Evolutionary conservation across 2,797 vertebrate genomes (phyloP), one percentile per base, ranked within the genome.

Genomic region (Rousettus madagascariensis): DNA sequence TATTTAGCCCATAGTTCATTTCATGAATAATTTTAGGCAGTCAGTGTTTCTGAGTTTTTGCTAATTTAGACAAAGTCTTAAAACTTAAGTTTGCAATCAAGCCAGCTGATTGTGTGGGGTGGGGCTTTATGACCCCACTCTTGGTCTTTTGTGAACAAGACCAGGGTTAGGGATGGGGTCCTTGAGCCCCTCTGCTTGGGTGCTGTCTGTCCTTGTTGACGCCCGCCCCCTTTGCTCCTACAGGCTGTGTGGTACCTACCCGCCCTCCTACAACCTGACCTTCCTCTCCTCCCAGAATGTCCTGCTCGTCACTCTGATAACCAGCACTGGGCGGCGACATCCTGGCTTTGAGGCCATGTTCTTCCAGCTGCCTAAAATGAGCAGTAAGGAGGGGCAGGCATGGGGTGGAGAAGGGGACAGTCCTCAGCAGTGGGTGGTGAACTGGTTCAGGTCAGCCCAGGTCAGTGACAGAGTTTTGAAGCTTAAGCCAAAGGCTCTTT

Each of bases 261-360:
- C 98, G 1, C 99, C 99, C 2, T 99, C 98, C 68, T 98, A 99
- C 95, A 99, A 99, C 24, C 96, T 99, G 96, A 98, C 98, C 96
- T 99, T 99, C 97, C 93, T 99, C 82, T 99, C 99, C n/a, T 99
- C 99, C n/a, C 97, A 99, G 59, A 99, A 99, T 0, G 99, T 99
- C 95, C 98, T 99, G 98, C 98, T 99, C 6, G 97, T 99, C 96
- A 99, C 98, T 0, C 95, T 99, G 97, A 98, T 99, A 59, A 99
- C 99, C 59, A 98, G 99, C 51, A 98, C 99, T 0, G 51, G 92
- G 0, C 96, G 96, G 2, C 98, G 99, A 85, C 99, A 98, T 90
- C 99, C 99, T 0, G 99, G 99, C 4, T 99, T 99, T 72, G 98
- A 98, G 97, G 99, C 99, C 0, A 66, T 97, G 6, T 98, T 99